A percentile compares a stretch with the other conserved stretches of the same genome.
These are phyloP conservation scores for Hemicordylus capensis DNA, from an alignment of 2,113 vertebrate species.

Conservation along the genomic window DNA sequence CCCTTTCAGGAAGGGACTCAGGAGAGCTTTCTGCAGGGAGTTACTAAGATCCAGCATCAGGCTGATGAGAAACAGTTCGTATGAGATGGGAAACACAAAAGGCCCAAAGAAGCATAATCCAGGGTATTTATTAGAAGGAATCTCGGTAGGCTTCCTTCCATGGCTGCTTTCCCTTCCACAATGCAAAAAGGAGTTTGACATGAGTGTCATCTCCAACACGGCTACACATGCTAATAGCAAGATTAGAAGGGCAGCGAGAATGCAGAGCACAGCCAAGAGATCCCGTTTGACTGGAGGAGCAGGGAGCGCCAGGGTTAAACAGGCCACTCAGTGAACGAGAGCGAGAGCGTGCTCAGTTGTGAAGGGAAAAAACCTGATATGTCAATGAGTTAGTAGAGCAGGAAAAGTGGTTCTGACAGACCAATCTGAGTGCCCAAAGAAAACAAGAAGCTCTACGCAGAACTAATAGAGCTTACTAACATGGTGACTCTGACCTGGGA, in stretches of 20 bases:
- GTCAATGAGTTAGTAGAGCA: too few relatives aligned
- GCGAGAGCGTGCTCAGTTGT: too few relatives aligned
- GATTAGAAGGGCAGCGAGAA: conserved; percentile 47
- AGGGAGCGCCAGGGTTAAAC: conserved; percentile 60
- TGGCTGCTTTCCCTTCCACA: conserved; percentile 18
- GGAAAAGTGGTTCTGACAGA: neutral
- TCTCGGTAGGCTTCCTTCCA: too few relatives aligned
- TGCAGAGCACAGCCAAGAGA: conserved; percentile 58
- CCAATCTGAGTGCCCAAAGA: too few relatives aligned
- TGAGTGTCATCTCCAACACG: conserved; percentile 10
- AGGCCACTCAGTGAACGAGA: conserved; percentile 45
- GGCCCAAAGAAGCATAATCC: neutral
- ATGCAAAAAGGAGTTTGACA: conserved; percentile 34
- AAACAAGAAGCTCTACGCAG: too few relatives aligned
- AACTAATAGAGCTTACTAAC: too few relatives aligned
- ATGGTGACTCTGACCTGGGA: too few relatives aligned
- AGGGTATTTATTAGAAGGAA: neutral
- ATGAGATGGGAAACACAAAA: neutral
- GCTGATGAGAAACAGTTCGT: conserved; percentile 9
- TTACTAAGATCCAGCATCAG: rapidly evolving
- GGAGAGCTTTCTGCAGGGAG: neutral
- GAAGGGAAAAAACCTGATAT: too few relatives aligned
- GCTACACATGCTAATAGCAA: conserved; percentile 39
- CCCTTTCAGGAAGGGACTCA: conserved; percentile 16
- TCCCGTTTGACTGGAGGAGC: conserved; percentile 61